phyloP scores from a whole-genome alignment of 2,113 vertebrate genomes.

The Corydoras maculifer region DNA sequence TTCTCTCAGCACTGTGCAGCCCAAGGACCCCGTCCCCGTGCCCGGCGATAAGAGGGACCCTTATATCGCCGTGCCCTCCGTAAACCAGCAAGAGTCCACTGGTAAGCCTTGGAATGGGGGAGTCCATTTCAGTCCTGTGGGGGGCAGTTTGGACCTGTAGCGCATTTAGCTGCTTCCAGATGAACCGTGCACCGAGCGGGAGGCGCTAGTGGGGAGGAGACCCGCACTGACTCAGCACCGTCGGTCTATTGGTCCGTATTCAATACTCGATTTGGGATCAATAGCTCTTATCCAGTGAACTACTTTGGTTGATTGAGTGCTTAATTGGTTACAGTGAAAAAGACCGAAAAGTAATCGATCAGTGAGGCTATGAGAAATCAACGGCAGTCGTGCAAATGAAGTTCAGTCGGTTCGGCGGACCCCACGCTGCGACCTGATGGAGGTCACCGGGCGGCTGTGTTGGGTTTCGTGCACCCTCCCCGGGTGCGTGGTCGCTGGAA shows the following conservation, averaged over 20 bases:
- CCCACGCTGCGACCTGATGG: too few species aligned
- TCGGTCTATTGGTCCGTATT: not conserved
- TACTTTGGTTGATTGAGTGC: too few species aligned
- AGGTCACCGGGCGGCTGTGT: too few species aligned
- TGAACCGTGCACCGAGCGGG: constrained; percentile 46
- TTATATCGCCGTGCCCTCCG: constrained; percentile 88
- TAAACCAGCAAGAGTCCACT: constrained; percentile 92
- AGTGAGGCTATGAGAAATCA: too few species aligned
- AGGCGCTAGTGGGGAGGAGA: constrained; percentile 26
- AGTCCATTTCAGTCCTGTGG: constrained; percentile 59
- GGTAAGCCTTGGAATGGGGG: constrained; percentile 97
- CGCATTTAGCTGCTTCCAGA: constrained; percentile 83
- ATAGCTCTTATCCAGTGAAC: not conserved
- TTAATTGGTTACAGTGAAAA: too few species aligned
- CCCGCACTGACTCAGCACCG: not conserved
- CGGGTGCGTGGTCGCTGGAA: constrained; percentile 69
- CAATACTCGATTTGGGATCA: not conserved
- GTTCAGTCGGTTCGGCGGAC: too few species aligned
- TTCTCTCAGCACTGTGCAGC: constrained; percentile 81
- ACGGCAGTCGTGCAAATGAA: too few species aligned
- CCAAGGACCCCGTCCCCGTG: constrained; percentile 74
- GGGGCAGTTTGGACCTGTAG: constrained; percentile 49
- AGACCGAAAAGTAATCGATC: too few species aligned
- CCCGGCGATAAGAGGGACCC: constrained; percentile 89
- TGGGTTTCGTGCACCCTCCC: not conserved